A percentile compares a stretch with the other conserved stretches of the same genome.
These are phyloP conservation scores for Hedya salicella DNA, from an alignment of 2,888 invertebrate genomes.

Conservation along the genomic window DNA sequence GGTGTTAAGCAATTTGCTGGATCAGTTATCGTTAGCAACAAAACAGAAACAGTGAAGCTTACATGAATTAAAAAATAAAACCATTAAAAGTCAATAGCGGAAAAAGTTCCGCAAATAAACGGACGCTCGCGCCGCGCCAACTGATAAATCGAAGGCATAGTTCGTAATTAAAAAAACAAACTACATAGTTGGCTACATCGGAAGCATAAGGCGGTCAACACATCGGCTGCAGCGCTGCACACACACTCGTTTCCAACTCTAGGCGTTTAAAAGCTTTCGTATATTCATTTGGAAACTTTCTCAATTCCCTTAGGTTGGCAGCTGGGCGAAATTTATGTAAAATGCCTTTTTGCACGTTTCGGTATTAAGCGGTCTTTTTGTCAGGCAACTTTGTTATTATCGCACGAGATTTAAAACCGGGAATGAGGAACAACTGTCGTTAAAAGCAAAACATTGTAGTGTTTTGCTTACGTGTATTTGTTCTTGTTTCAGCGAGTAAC, in stretches of 20 bases:
- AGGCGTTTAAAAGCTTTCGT: slow-evolving; percentile 64
- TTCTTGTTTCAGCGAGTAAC: background rate
- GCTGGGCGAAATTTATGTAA: slow-evolving; percentile 63
- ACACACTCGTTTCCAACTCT: slow-evolving; percentile 48
- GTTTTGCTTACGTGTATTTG: slow-evolving; percentile 11
- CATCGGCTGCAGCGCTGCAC: slow-evolving; percentile 16
- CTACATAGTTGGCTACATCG: slow-evolving; percentile 14
- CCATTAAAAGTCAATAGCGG: background rate
- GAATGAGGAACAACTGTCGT: slow-evolving; percentile 30
- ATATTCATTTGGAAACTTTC: slow-evolving; percentile 73
- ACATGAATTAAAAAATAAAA: background rate
- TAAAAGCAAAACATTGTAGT: slow-evolving; percentile 26
- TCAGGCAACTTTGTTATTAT: slow-evolving; percentile 41
- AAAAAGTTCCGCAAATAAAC: slow-evolving; percentile 1
- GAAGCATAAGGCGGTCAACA: slow-evolving; percentile 22
- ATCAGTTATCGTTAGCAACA: too few species aligned
- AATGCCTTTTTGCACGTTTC: slow-evolving; percentile 46
- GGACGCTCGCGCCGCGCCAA: background rate
- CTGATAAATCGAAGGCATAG: slow-evolving; percentile 12
- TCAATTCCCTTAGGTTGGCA: slow-evolving; percentile 69
- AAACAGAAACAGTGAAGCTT: too few species aligned
- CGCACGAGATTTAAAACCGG: slow-evolving; percentile 38
- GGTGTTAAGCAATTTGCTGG: too few species aligned
- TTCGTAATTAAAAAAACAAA: slow-evolving; percentile 14
- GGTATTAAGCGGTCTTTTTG: slow-evolving; percentile 34